Evolutionary conservation across 2,888 invertebrate genomes (phyloP), one percentile per base, ranked within the genome.

Genomic region (Girardia tigrina): DNA sequence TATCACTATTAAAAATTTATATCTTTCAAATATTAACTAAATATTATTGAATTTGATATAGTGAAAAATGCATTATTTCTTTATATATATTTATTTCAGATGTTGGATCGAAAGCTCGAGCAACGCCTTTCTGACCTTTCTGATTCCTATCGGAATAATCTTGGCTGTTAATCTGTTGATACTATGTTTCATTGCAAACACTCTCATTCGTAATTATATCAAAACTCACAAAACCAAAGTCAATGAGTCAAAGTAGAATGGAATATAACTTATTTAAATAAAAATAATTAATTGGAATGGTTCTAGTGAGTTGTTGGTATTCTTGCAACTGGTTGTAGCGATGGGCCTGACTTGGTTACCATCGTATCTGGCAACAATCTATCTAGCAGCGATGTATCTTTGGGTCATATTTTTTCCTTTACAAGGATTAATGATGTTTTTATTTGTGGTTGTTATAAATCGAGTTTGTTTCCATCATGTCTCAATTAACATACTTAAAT

Each of bases 191-290:
- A 56, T 56, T 12, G 56, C 56, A 12, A 56, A n/a, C 23, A 23
- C 56, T 6, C n/a, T 56, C 20, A 56, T 56, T 56, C 56, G 56
- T 16, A 56, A 56, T 56, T 56, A 56, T 56, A 20, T 56, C 6
- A 23, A 56, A 6, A 56, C 56, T 16, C 56, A 23, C 56, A 56
- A 56, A n/a, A 56, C 56, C 23, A 56, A 56, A 56, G 56, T 56
- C n/a, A 56, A 56, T 56, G 56, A 56, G 23, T 56, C 56, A 6
- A 56, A 56, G 56, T 56, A 56, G n/a, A n/a, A n/a, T n/a, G n/a
- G n/a, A n/a, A n/a, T n/a, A n/a, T n/a, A n/a, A n/a, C n/a, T n/a
- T n/a, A n/a, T n/a, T n/a, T n/a, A n/a, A n/a, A n/a, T n/a, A n/a
- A n/a, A n/a, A n/a, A n/a, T n/a, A n/a, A n/a, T 8, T 56, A 20